Evolutionary conservation across 2,797 vertebrate species (phyloP).

Genomic region (Hapalemur alaotrensis): DNA sequence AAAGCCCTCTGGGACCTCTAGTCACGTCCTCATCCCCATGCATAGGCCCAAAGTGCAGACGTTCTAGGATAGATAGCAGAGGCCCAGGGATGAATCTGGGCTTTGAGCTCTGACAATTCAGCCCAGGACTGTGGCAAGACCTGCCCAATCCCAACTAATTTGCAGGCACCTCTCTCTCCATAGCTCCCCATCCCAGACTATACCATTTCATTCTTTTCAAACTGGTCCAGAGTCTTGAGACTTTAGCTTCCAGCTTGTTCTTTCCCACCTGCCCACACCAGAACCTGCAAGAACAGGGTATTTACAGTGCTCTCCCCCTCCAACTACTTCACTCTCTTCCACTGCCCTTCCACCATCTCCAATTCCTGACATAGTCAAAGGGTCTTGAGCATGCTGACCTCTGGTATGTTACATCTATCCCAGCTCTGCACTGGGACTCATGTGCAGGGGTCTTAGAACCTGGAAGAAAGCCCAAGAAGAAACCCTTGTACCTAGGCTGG

Average conservation of each 20-base stretch:
- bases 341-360: not conserved
- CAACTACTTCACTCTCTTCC: not conserved
- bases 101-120: not conserved
- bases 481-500: not conserved
- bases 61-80: not conserved
- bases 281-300: not conserved
- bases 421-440: slow-evolving; percentile 2
- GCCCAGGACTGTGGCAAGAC: not conserved
- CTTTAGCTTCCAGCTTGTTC: not conserved
- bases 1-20: not conserved
- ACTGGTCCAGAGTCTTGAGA: not conserved
- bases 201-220: slow-evolving; percentile 13
- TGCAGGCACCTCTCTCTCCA: not conserved
- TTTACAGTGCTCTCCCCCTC: not conserved
- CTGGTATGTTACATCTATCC: not conserved
- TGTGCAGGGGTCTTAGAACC: not conserved
- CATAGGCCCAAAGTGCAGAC: not conserved
- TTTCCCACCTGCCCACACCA: not conserved
- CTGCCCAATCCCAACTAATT: not conserved
- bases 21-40: not conserved
- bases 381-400: not conserved
- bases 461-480: not conserved
- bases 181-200: not conserved
- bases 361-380: not conserved
- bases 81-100: not conserved